Conservation (phyloP, 2,888 invertebrate species). For the Gonocerus acuteangulatus region DNA sequence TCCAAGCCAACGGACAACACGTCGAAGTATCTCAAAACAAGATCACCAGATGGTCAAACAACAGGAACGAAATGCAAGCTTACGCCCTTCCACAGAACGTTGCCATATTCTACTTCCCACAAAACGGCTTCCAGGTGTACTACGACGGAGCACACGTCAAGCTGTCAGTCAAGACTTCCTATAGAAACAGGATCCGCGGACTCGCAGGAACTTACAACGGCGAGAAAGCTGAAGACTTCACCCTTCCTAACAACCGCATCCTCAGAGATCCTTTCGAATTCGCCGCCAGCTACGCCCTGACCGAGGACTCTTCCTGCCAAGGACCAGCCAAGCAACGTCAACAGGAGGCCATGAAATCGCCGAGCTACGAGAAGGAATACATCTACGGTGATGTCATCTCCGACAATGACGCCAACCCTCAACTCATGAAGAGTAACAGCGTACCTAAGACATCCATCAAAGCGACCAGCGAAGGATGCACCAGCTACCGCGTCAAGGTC, state of each 20-base stretch:
- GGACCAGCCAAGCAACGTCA: constrained; percentile 40
- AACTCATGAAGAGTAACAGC: neutral
- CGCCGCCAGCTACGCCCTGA: constrained; percentile 52
- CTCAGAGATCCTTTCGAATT: constrained; percentile 50
- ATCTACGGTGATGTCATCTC: constrained; percentile 37
- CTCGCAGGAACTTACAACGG: constrained; percentile 60
- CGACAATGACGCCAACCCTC: constrained; percentile 25
- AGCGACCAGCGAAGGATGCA: constrained; percentile 35
- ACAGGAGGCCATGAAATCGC: constrained; percentile 41
- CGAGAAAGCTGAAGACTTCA: constrained; percentile 53
- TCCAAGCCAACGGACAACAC: constrained; percentile 40
- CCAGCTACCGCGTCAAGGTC: constrained; percentile 38
- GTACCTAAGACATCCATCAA: constrained; percentile 39
- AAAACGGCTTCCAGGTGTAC: constrained; percentile 46
- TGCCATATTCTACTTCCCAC: constrained; percentile 44
- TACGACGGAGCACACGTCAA: constrained; percentile 56
- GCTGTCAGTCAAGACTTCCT: constrained; percentile 43
- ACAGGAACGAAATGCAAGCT: constrained; percentile 44
- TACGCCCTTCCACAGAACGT: constrained; percentile 47
- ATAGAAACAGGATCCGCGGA: constrained; percentile 54
- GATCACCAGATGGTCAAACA: constrained; percentile 44
- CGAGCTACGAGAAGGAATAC: constrained; percentile 33
- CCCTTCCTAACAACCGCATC: constrained; percentile 51
- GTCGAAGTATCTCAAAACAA: constrained; percentile 40
- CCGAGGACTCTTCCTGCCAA: constrained; percentile 34